These are phyloP conservation scores for Pangasius mekongensis DNA, from an alignment of 2,797 vertebrate genomes.

Conservation along the genomic window DNA sequence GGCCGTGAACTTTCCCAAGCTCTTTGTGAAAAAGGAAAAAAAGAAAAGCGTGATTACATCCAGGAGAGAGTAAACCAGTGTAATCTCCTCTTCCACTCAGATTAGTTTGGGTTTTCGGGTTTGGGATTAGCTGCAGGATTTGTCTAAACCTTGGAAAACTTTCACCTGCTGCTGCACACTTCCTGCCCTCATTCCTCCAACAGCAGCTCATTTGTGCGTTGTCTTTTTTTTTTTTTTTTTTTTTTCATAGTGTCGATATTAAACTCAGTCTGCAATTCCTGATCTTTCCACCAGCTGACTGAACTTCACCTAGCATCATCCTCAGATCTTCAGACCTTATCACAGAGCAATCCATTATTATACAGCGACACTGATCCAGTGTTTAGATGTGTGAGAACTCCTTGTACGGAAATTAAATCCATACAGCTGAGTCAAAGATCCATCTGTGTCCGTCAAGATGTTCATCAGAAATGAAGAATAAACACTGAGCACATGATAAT, in stretches of 20 bases:
- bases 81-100: slow-evolving; percentile 27
- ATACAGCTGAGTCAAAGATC: background rate
- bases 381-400: background rate
- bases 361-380: too few species aligned
- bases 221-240: too few species aligned
- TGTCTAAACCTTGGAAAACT: slow-evolving; percentile 10
- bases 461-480: background rate
- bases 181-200: background rate
- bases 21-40: slow-evolving; percentile 55
- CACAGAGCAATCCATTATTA: background rate
- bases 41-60: slow-evolving; percentile 28
- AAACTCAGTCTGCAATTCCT: background rate
- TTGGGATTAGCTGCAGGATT: slow-evolving; percentile 24
- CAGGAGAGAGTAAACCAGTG: slow-evolving; percentile 21
- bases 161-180: slow-evolving; percentile 16
- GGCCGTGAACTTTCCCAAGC: slow-evolving; percentile 42
- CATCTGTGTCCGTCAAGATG: background rate
- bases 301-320: background rate
- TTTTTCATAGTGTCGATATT: background rate
- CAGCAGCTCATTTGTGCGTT: background rate
- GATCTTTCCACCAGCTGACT: background rate
- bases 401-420: background rate
- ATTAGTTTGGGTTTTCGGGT: slow-evolving; percentile 20
- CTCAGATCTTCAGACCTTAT: background rate
- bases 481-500: background rate